Evolutionary conservation across 2,888 invertebrate species (phyloP).

Genomic region (Phanerotoma sp.): DNA sequence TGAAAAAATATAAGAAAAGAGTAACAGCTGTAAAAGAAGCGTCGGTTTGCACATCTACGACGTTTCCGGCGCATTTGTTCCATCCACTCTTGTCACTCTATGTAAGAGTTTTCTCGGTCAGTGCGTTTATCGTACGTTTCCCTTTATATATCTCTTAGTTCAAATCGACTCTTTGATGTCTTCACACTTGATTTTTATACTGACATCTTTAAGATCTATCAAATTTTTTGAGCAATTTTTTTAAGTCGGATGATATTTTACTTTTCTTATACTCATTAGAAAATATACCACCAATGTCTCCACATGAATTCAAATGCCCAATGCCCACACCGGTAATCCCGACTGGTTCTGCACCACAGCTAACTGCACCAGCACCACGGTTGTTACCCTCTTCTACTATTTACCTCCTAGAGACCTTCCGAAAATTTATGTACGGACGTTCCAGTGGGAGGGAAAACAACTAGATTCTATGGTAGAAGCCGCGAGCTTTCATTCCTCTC

Average conservation of each 20-base stretch:
- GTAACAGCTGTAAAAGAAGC: background rate
- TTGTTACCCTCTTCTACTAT: background rate
- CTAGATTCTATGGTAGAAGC: constrained; percentile 9
- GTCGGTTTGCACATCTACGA: constrained; percentile 6
- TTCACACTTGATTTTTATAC: constrained; percentile 10
- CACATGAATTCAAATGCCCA: constrained; percentile 56
- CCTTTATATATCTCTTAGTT: constrained; percentile 18
- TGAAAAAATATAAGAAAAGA: background rate
- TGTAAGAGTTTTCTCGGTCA: constrained; percentile 20
- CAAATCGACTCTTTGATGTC: constrained; percentile 15
- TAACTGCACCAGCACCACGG: constrained; percentile 24
- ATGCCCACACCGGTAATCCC: constrained; percentile 45
- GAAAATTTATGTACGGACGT: constrained; percentile 33
- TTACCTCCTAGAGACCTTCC: constrained; percentile 16
- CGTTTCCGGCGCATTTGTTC: constrained; percentile 10
- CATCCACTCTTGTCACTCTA: constrained; percentile 8
- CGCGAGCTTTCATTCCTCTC: constrained; percentile 15
- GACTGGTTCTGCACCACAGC: constrained; percentile 40
- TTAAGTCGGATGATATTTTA: no score
- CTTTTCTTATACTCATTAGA: constrained; percentile 56
- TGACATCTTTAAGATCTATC: background rate
- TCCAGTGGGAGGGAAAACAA: constrained; percentile 10
- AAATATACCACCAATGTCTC: constrained; percentile 56
- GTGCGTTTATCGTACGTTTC: background rate
- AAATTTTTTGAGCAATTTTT: no score